These are phyloP conservation scores for Rhizomys pruinosus DNA, from an alignment of 2,113 vertebrate genomes.

Conservation along the genomic window DNA sequence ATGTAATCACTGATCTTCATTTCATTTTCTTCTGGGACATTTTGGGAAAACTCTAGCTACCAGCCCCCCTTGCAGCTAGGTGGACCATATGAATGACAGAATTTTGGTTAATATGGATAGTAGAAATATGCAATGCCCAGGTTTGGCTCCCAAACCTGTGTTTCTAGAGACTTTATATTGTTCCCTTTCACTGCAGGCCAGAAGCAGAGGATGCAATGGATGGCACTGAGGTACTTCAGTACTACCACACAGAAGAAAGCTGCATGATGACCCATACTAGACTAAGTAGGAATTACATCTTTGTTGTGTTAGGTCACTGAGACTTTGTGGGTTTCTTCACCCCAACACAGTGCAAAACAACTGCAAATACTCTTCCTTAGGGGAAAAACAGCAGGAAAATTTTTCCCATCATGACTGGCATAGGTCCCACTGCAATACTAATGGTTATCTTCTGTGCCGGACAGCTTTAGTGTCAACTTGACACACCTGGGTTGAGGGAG, in stretches of 20 bases:
- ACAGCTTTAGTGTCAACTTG: too few species aligned
- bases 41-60: constrained; percentile 7
- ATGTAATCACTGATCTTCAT: constrained; percentile 8
- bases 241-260: neutral
- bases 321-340: neutral
- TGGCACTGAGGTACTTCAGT: constrained; percentile 18
- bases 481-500: too few species aligned
- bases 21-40: neutral
- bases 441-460: neutral
- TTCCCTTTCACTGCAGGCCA: neutral
- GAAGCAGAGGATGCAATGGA: neutral
- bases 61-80: neutral
- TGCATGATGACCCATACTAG: neutral
- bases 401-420: neutral
- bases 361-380: neutral
- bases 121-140: neutral
- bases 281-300: neutral
- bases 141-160: neutral
- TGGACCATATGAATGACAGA: neutral
- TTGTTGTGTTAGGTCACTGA: neutral
- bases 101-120: neutral
- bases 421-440: neutral
- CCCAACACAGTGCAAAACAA: neutral
- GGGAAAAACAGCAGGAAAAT: neutral
- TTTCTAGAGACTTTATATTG: neutral